Percentiles rank a stretch among this genome's conserved stretches.
These are phyloP conservation scores for Ceratina australensis DNA, from an alignment of 1,140 invertebrate genomes.

Conservation along the genomic window DNA sequence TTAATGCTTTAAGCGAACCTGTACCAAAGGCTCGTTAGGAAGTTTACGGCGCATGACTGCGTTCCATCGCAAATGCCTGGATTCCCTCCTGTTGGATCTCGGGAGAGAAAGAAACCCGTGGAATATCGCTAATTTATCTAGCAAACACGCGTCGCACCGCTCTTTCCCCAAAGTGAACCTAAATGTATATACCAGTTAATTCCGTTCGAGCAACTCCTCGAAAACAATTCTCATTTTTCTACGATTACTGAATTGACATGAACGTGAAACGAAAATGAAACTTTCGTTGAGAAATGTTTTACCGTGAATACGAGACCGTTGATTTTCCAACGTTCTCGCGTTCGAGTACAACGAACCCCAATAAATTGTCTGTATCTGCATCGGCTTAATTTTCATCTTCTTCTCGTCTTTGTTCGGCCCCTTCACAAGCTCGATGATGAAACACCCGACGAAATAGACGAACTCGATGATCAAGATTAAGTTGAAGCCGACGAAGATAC, in stretches of 20 bases:
- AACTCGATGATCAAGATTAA: constrained; percentile 82
- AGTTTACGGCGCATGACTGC: constrained; percentile 46
- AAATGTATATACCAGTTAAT: not conserved
- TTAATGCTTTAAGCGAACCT: constrained; percentile 63
- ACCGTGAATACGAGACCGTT: not conserved
- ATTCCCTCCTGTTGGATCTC: constrained; percentile 30
- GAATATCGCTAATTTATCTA: constrained; percentile 6
- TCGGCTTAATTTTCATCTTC: constrained; percentile 1
- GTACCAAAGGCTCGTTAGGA: constrained; percentile 60
- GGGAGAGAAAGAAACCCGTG: not conserved
- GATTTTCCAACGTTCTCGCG: not conserved
- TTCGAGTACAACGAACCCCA: constrained; percentile 60
- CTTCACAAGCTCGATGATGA: constrained; percentile 42
- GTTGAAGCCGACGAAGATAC: constrained; percentile 83
- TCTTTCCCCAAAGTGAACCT: not conserved
- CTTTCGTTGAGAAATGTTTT: not conserved
- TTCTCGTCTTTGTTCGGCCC: constrained; percentile 2
- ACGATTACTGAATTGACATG: too few relatives aligned
- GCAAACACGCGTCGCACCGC: not conserved
- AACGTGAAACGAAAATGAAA: not conserved
- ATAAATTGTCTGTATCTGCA: constrained; percentile 50
- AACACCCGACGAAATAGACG: constrained; percentile 79
- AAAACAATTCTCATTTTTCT: too few relatives aligned
- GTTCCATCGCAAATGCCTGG: constrained; percentile 59
- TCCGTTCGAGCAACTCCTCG: too few relatives aligned